Evolutionary conservation across 2,797 vertebrate species (phyloP), one percentile per base, ranked within the genome.

Genomic region (Lithobates sylvaticus): DNA sequence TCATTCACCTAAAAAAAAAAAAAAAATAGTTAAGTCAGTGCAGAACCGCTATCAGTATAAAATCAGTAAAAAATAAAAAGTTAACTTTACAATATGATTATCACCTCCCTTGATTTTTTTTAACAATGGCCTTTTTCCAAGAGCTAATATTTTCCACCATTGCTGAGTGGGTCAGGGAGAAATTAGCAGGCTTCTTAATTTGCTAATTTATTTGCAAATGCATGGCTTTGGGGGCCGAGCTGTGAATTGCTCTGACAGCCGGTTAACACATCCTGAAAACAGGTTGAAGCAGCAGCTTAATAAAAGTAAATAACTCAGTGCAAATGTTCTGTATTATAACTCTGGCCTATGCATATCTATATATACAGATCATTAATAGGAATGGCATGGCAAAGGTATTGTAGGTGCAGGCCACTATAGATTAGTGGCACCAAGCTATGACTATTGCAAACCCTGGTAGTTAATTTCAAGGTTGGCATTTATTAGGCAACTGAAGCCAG

Each of bases 121-220:
- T 23, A 44, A 44, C 6, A 13, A 69, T 47, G 65, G 77, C 39
- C 26, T 32, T 21, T 79, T 79, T 79, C 77, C 77, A 42, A 79
- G 65, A 69, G 77, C 39, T 69, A 36, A 78, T 68, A 29, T 79
- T 69, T 79, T 2, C 39, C 77, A 34, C 29, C n/a, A 23, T 79
- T 79, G 77, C 32, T 79, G 27, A 69, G 68, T 50, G 27, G 77
- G 77, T 79, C 77, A 68, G 10, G n/a, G 77, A 79, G 65, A 79
- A 79, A 79, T 79, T 79, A 79, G 77, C 77, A 79, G 77, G 65
- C 10, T 47, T 68, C 65, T 79, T 79, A 79, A 79, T 79, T 69
- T 50, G 77, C 77, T 69, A 79, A 79, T 79, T 79, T 65, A 32
- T 79, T 47, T 79, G 64, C 42, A 79, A 79, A 79, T 79, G 64